phyloP scores from a whole-genome alignment of 2,113 vertebrate genomes.

The Lethenteron camtschaticum region DNA sequence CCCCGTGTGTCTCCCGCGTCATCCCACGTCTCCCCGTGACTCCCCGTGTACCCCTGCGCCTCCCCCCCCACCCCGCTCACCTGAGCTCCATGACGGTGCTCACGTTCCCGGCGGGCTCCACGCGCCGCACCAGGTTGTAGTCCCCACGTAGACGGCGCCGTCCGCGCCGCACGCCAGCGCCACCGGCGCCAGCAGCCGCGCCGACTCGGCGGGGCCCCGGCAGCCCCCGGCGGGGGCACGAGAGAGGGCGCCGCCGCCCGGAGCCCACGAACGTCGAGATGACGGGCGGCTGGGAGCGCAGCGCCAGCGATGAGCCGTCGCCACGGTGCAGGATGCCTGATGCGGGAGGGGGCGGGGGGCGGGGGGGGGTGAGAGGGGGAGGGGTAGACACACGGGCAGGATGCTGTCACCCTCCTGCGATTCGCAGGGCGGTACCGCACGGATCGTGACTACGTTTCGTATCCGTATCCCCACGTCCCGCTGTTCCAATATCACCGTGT shows the following conservation, averaged over 20 bases:
- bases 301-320: slow-evolving; percentile 80
- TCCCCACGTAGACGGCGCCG: slow-evolving; percentile 85
- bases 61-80: slow-evolving; percentile 21
- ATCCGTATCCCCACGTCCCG: neutral
- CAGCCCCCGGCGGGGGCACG: slow-evolving; percentile 26
- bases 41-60: no score
- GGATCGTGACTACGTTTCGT: neutral
- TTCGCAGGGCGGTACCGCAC: neutral
- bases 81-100: slow-evolving; percentile 85
- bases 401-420: neutral
- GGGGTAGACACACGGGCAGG: neutral
- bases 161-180: slow-evolving; percentile 74
- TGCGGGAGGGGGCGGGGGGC: neutral
- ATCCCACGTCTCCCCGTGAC: no score
- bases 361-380: neutral
- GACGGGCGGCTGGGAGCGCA: slow-evolving; percentile 79
- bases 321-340: slow-evolving; percentile 91
- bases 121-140: slow-evolving; percentile 83
- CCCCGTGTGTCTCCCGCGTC: no score
- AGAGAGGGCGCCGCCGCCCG: slow-evolving; percentile 72
- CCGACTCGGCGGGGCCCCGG: slow-evolving; percentile 63
- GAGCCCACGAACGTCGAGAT: slow-evolving; percentile 93
- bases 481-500: neutral
- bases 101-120: slow-evolving; percentile 84
- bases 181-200: slow-evolving; percentile 83